Conservation (phyloP, 2,888 invertebrate species). For the Sceliomorpha sp. region DNA sequence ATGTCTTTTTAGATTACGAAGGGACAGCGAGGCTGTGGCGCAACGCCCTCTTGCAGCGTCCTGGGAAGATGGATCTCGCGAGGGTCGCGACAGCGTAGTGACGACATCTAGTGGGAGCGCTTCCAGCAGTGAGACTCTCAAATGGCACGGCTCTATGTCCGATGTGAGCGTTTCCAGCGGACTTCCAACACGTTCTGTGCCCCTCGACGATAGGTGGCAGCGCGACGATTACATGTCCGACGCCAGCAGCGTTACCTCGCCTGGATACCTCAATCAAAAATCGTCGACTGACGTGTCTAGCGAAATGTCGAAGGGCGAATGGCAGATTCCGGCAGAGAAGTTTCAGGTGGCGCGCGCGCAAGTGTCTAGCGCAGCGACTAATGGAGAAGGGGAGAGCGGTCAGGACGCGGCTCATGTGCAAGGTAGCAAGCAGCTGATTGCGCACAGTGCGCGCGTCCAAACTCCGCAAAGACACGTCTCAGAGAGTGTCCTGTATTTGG, state of each 20-base stretch:
- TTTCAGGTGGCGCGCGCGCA: constrained; percentile 44
- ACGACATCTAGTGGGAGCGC: constrained; percentile 84
- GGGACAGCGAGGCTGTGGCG: constrained; percentile 83
- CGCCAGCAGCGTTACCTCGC: constrained; percentile 72
- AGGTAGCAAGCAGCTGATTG: constrained; percentile 84
- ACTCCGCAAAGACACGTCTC: constrained; percentile 90
- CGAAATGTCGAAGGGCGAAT: constrained; percentile 22
- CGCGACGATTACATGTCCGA: constrained; percentile 76
- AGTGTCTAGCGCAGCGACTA: constrained; percentile 10
- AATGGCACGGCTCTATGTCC: constrained; percentile 86
- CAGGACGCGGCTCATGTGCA: constrained; percentile 49
- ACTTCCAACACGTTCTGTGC: constrained; percentile 62
- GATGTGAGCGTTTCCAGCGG: constrained; percentile 82
- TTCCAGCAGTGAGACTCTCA: constrained; percentile 89
- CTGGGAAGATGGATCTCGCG: constrained; percentile 80
- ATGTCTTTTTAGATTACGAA: constrained; percentile 78
- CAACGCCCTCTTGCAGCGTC: constrained; percentile 77
- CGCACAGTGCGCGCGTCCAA: constrained; percentile 88
- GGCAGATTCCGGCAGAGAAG: constrained; percentile 59
- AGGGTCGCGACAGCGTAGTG: constrained; percentile 84
- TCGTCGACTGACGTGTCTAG: constrained; percentile 17
- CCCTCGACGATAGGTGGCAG: constrained; percentile 66
- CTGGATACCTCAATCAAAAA: constrained; percentile 36
- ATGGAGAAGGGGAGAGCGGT: constrained; percentile 61
- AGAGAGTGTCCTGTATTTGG: constrained; percentile 87